Percentiles rank a stretch among this genome's conserved stretches.
These are phyloP conservation scores for Platysteira castanea DNA, from an alignment of 2,113 vertebrate species.

Conservation along the genomic window DNA sequence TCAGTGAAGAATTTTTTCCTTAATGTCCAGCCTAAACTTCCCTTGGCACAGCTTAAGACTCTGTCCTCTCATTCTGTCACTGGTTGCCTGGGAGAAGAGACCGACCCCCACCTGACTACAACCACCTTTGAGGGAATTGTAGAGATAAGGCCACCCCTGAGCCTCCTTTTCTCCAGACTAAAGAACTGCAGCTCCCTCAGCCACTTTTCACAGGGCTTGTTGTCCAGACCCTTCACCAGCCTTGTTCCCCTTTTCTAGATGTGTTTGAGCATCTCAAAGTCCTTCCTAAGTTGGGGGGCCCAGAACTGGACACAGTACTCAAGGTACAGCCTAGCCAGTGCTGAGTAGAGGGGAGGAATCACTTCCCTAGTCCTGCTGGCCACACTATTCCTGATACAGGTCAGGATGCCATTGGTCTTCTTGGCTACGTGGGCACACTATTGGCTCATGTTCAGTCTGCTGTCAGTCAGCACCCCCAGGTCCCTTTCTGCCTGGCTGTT, in stretches of 20 bases:
- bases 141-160: not conserved
- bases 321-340: not conserved
- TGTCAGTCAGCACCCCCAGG: not conserved
- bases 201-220: not conserved
- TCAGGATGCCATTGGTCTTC: not conserved
- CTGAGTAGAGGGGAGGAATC: not conserved
- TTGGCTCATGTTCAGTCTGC: not conserved
- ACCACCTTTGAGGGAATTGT: not conserved
- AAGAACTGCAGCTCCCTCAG: not conserved
- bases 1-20: not conserved
- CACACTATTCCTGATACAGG: not conserved
- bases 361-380: not conserved
- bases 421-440: not conserved
- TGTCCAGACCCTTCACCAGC: not conserved
- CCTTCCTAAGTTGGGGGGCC: not conserved
- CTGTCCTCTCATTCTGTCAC: not conserved
- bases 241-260: not conserved
- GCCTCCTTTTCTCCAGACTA: not conserved
- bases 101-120: not conserved
- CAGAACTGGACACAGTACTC: not conserved
- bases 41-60: not conserved
- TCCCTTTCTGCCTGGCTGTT: not conserved
- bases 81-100: not conserved
- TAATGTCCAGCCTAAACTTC: not conserved
- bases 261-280: not conserved